Base-by-base conservation (phyloP, 1,140 invertebrate species). In the Drosophila prosaltans region DNA sequence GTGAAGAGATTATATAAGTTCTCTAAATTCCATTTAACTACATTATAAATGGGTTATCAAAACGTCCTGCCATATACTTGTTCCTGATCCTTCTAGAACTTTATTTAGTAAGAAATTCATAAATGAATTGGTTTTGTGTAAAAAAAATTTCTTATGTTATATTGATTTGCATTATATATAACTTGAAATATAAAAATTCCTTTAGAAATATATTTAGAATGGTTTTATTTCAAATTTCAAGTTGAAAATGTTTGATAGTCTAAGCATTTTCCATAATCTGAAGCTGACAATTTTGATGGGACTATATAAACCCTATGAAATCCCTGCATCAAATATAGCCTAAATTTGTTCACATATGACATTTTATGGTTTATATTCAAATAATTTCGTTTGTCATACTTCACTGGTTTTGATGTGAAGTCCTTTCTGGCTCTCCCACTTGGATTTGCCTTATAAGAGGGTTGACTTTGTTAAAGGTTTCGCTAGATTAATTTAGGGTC, bases 401-500 rank as follows among this genome's bases (percentile, higher is more conserved):
- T 75, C 74, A 86, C 55, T 86, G 78, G 77, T 74, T 90, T 89
- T 88, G 84, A 89, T 88, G 84, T 86, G 59, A 24, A 26, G 45
- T 26, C 72, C 64, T 54, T 24, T 48, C 57, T 41, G 30, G 43
- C 43, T 16, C 40, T 45, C 58, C 40, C 62, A 41, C 36, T 11
- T 16, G n/a, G 2, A 5, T 39, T 39, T 64, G 26, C 28, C 2
- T 51, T 21, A 51, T 26, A 8, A 32, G 68, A 16, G 63, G 72
- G 69, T 64, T 70, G 64, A 70, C 43, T 28, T 72, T 26, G 67
- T 66, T 65, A 75, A 78, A 83, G 86, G 88, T 90, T 90, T 90
- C 88, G 88, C 80, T 90, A 90, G 88, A 90, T 90, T 90, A 90
- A 90, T 90, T 90, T 90, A 72, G 82, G 88, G 88, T 90, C 88